phyloP scores from a whole-genome alignment of 2,888 invertebrate genomes.

The Furcula furcula region DNA sequence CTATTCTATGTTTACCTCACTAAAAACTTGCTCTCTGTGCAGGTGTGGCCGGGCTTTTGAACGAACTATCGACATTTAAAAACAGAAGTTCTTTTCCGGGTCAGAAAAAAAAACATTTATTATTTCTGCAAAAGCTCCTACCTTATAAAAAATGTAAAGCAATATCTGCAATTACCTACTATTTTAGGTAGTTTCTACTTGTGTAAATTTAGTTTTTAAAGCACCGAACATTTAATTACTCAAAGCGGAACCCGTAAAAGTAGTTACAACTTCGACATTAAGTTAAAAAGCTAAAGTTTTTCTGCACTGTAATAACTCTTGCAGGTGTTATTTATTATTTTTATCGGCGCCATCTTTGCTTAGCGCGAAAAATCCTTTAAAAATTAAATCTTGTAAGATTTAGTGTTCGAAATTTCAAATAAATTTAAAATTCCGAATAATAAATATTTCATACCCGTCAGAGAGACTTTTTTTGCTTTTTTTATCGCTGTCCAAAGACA shows the following conservation, averaged over 20 bases:
- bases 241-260: neutral
- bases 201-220: too few species aligned
- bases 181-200: too few species aligned
- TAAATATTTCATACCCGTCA: neutral
- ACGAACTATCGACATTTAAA: constrained; percentile 17
- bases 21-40: constrained; percentile 21
- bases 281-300: neutral
- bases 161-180: too few species aligned
- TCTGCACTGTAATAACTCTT: neutral
- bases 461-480: constrained; percentile 4
- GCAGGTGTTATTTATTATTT: neutral
- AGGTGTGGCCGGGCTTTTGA: constrained; percentile 21
- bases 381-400: too few species aligned
- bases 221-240: neutral
- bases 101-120: too few species aligned
- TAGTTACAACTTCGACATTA: constrained; percentile 1
- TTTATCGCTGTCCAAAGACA: constrained; percentile 7
- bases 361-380: too few species aligned
- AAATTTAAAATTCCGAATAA: constrained; percentile 5
- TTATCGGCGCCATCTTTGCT: neutral
- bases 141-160: too few species aligned
- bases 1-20: constrained; percentile 43
- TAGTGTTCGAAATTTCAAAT: too few species aligned
- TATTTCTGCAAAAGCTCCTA: too few species aligned
- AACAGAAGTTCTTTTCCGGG: neutral